phyloP scores from a whole-genome alignment of 1,140 invertebrate species.

The Idris sp. region DNA sequence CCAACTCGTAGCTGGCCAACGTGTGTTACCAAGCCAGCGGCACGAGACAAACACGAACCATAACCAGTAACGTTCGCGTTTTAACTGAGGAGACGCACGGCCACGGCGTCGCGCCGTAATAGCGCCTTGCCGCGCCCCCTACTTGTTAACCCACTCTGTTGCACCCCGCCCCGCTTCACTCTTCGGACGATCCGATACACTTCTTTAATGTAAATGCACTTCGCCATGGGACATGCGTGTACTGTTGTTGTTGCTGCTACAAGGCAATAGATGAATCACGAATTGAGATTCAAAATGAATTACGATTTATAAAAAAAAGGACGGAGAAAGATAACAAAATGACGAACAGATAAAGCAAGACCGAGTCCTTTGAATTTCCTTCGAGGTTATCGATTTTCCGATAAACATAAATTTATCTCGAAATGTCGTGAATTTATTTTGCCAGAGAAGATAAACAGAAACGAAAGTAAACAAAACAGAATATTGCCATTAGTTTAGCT shows the following conservation, averaged over 20 bases:
- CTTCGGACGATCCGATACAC: slow-evolving; percentile 31
- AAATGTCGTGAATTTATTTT: neutral
- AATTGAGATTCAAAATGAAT: slow-evolving; percentile 13
- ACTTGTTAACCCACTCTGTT: slow-evolving; percentile 6
- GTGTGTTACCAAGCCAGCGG: slow-evolving; percentile 1
- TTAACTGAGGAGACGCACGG: slow-evolving; percentile 68
- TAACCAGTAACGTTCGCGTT: slow-evolving; percentile 62
- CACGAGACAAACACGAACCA: slow-evolving; percentile 19
- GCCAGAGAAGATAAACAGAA: neutral
- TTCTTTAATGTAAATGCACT: slow-evolving; percentile 44
- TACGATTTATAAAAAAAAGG: neutral
- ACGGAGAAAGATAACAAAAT: neutral
- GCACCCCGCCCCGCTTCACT: neutral
- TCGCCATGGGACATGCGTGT: slow-evolving; percentile 19
- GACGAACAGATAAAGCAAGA: too few relatives aligned
- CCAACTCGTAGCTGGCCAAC: slow-evolving; percentile 39
- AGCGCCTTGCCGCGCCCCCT: slow-evolving; percentile 24
- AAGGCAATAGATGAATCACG: slow-evolving; percentile 40
- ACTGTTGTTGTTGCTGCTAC: slow-evolving; percentile 19
- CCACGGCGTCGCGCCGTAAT: slow-evolving; percentile 64
- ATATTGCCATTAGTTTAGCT: too few relatives aligned
- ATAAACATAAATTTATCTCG: neutral
- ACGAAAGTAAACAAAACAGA: slow-evolving; percentile 10
- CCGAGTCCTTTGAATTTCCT: too few relatives aligned
- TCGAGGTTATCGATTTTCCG: slow-evolving; percentile 13